Evolutionary conservation across 2,888 invertebrate species (phyloP), one percentile per base, ranked within the genome.

Genomic region (Tipula unca): DNA sequence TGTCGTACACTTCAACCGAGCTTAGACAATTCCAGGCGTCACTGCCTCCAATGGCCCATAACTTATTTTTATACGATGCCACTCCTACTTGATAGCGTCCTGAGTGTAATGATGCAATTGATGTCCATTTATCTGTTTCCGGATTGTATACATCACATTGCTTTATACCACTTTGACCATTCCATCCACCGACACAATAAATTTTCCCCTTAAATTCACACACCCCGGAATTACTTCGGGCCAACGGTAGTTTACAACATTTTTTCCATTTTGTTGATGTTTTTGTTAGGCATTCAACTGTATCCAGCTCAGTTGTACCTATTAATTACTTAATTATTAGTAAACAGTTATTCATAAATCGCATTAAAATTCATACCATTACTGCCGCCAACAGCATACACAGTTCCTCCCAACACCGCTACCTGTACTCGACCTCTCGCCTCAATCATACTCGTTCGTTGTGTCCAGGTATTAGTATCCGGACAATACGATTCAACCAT

Each of bases 21-120:
- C 91, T 93, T 29, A 96, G 92, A 90, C 96, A 96, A 91, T 95
- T 95, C 96, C 96, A 97, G n/a, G 95, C 93, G 91, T 97, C 96
- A 90, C 96, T 96, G 35, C 97, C 97, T 86, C 97, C 97, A 86
- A 95, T 94, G 36, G 94, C 96, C 92, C 95, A 95, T 86, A 97
- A 92, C 88, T 93, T 91, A 86, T 93, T 94, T 87, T 92, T 92
- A 91, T 94, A 94, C 36, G 93, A 91, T 86, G 94, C 93, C 36
- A 94, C 95, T 29, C 95, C 96, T 85, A 95, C 94, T 91, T 97
- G 96, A 89, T 95, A 96, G 17, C 96, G 94, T 20, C 95, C 95
- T 85, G 92, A 93, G 89, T 93, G 93, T 85, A 97, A 92, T 8
- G 95, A 91, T 86, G 95, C 94, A 87, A 95, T 94, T 85, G 93